Percentiles rank a stretch among this genome's conserved stretches.
Conservation (phyloP, 37 sponge, comb jelly and placozoan species). For the Crambe crambe region DNA sequence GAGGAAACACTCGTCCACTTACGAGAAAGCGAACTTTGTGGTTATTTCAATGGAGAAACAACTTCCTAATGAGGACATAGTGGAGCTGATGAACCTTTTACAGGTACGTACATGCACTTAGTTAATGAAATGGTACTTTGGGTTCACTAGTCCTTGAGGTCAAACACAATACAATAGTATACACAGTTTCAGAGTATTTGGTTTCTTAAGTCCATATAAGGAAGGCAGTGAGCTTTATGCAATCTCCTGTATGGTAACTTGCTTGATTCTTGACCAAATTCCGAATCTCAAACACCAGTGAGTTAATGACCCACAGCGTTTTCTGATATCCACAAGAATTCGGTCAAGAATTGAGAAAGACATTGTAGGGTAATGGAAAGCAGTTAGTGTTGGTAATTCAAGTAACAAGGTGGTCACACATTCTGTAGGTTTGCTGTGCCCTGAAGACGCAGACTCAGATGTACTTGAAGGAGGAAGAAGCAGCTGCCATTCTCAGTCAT, state of each 20-base stretch:
- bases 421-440: conserved; percentile 18
- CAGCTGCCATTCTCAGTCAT: conserved; percentile 62
- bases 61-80: conserved; percentile 39
- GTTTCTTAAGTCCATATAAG: not conserved
- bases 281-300: too few species aligned
- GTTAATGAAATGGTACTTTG: not conserved
- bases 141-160: too few species aligned
- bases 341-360: too few species aligned
- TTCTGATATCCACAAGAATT: too few species aligned
- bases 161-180: too few species aligned
- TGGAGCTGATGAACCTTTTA: conserved; percentile 53
- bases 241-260: too few species aligned
- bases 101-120: conserved; percentile 11
- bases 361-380: not conserved
- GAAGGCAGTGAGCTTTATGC: too few species aligned
- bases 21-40: conserved; percentile 18
- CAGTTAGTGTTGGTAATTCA: not conserved
- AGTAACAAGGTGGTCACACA: not conserved
- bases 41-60: conserved; percentile 17
- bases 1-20: conserved; percentile 28
- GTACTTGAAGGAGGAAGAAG: conserved; percentile 63
- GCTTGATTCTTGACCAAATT: too few species aligned
- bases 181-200: too few species aligned
- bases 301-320: too few species aligned
- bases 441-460: conserved; percentile 54